These are phyloP conservation scores for Mastigias papua DNA, from an alignment of 30 jellyfish, hydroid and myxozoan species.

Conservation along the genomic window DNA sequence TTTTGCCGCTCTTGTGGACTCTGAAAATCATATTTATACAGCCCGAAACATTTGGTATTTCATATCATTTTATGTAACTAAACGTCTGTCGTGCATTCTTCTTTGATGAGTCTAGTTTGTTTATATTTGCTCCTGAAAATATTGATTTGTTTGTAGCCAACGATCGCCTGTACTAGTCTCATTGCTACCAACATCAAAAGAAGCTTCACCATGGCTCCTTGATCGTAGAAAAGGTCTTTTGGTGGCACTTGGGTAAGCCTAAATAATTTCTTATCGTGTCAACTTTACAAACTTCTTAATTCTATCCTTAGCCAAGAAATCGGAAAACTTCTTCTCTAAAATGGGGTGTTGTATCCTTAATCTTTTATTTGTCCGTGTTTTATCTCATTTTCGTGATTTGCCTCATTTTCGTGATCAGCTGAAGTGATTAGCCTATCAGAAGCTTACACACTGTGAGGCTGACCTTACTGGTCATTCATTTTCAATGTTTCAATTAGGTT, in stretches of 20 bases:
- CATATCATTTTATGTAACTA: background rate
- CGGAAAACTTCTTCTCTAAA: no score
- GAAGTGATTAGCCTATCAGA: no score
- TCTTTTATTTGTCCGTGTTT: no score
- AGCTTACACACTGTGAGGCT: no score
- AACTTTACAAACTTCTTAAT: background rate
- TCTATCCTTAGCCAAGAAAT: background rate
- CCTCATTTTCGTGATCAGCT: no score
- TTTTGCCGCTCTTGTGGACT: no score
- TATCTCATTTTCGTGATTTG: no score
- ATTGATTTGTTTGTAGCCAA: constrained; percentile 53
- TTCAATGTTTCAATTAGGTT: no score
- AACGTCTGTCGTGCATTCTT: background rate
- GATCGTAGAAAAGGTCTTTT: constrained; percentile 81
- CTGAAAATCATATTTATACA: no score
- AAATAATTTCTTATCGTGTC: background rate
- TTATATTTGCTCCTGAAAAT: background rate
- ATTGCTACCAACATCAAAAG: constrained; percentile 82
- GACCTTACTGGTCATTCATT: no score
- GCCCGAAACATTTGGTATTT: no score
- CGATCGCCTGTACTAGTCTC: constrained; percentile 89
- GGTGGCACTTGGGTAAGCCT: constrained; percentile 64
- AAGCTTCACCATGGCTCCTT: constrained; percentile 79
- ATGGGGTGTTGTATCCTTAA: no score
- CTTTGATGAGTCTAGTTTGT: background rate